Conservation (phyloP, 2,113 vertebrate genomes). For the Lamprologus lemairii region DNA sequence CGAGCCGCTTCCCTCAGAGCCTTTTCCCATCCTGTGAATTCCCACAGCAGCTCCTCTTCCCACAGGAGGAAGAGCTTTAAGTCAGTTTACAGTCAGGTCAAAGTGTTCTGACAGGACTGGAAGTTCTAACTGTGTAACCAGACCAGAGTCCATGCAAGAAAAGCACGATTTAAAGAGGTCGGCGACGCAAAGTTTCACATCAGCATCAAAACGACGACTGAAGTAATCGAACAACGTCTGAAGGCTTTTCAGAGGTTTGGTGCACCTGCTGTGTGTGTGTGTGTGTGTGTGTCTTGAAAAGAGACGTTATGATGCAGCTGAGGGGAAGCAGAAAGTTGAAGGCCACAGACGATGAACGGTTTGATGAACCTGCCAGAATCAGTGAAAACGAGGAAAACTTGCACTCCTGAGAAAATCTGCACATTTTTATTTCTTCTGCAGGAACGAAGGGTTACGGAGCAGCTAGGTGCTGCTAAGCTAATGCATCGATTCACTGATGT, state of each 20-base stretch:
- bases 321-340: rapidly evolving
- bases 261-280: rapidly evolving
- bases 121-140: rapidly evolving
- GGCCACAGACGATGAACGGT: rapidly evolving
- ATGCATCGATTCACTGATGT: not conserved
- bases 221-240: not conserved
- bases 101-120: not conserved
- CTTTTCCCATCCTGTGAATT: not conserved
- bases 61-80: not conserved
- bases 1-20: not conserved
- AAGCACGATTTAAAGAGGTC: not conserved
- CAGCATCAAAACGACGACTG: not conserved
- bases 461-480: rapidly evolving
- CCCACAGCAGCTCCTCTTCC: not conserved
- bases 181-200: not conserved
- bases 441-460: not conserved
- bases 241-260: not conserved
- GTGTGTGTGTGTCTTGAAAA: not conserved
- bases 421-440: not conserved
- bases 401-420: not conserved
- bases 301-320: not conserved
- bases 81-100: not conserved
- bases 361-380: not conserved
- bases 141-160: not conserved
- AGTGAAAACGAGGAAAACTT: not conserved